A percentile compares a stretch with the other conserved stretches of the same genome.
phyloP scores from a whole-genome alignment of 2,888 invertebrate species.

The Heliconius ismenius region DNA sequence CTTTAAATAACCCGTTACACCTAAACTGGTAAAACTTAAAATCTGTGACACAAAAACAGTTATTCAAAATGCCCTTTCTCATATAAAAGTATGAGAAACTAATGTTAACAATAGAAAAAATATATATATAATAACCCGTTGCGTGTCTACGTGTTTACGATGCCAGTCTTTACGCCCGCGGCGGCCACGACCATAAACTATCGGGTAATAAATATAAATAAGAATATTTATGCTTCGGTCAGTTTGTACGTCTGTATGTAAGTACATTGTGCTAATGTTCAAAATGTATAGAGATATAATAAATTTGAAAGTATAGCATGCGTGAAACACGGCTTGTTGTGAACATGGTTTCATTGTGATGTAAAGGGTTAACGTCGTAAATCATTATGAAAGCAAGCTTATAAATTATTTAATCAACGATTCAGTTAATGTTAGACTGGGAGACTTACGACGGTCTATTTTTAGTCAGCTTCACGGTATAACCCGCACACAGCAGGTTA shows the following conservation, averaged over 20 bases:
- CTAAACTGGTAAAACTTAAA: background rate
- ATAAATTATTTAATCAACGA: background rate
- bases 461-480: too few species aligned
- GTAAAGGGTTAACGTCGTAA: background rate
- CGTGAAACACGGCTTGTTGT: slow-evolving; percentile 6
- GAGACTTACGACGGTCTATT: too few species aligned
- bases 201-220: slow-evolving; percentile 40
- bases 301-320: slow-evolving; percentile 15
- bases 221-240: slow-evolving; percentile 39
- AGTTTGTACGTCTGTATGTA: slow-evolving; percentile 11
- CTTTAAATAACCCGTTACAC: background rate
- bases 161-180: slow-evolving; percentile 30
- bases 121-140: slow-evolving; percentile 23
- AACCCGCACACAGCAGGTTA: too few species aligned
- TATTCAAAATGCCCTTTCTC: slow-evolving; percentile 6
- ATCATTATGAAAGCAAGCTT: background rate
- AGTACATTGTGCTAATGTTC: slow-evolving; percentile 32
- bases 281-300: slow-evolving; percentile 22
- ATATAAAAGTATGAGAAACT: slow-evolving; percentile 29
- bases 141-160: slow-evolving; percentile 40
- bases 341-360: background rate
- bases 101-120: slow-evolving; percentile 22
- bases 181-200: slow-evolving; percentile 41
- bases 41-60: slow-evolving; percentile 1
- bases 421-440: background rate